Base-by-base conservation (phyloP, 2,888 invertebrate genomes). In the Eumacrocentrus americanus region DNA sequence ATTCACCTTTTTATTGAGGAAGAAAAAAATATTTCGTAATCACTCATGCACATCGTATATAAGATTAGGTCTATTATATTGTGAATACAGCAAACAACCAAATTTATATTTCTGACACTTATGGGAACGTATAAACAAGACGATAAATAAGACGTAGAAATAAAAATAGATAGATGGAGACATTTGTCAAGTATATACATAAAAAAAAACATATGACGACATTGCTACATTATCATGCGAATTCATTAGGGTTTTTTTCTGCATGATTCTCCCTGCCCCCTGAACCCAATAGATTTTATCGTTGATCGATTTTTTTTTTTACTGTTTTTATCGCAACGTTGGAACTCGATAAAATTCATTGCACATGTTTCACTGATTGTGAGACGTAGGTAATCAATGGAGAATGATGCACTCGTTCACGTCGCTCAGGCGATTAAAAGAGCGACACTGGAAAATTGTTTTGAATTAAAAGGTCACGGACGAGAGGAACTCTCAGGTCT, bases 391-490 rank as follows among this genome's bases (percentile, higher is more conserved):
- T 29, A 6, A 29, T 20, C 22, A 16, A 18, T 16, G 44, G 11
- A 44, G 11, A 12, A 44, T n/a, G 22, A 20, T 16, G n/a, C n/a
- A n/a, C n/a, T n/a, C n/a, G n/a, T n/a, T n/a, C n/a, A 44, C 22
- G 18, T 2, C 7, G 11, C 11, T 9, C 14, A 5, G 9, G 11
- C 1, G 11, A 37, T 51, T 37, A 51, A 35, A 2, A 51, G 51
- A 51, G 20, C 37, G 18, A 51, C 22, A 18, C 18, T 34, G 16
- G 14, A 34, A 34, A 29, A 12, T 12, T 7, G n/a, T 3, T 7
- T 48, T 25, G 6, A 29, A 29, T 48, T n/a, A 18, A 12, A 25
- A 48, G 48, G 48, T 48, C 48, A 29, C 34, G 34, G 34, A 48
- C n/a, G 29, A 48, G 12, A 7, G 18, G 4, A n/a, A n/a, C n/a